Evolutionary conservation across 2,888 invertebrate species (phyloP).

Genomic region (Meandrusa payeni): DNA sequence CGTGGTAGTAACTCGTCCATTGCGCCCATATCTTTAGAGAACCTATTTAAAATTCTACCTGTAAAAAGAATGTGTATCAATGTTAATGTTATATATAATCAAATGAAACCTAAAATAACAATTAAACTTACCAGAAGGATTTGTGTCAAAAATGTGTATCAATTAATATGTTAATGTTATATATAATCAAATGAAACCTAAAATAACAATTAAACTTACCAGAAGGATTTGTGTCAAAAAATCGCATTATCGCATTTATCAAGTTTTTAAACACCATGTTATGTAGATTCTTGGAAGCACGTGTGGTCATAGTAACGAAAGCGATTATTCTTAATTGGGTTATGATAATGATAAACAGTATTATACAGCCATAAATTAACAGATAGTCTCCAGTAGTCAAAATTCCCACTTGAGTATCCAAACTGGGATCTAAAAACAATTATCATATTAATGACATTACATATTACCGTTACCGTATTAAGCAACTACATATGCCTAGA

Average conservation of each 20-base stretch:
- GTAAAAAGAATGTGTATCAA: slow-evolving; percentile 25
- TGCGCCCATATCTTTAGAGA: slow-evolving; percentile 91
- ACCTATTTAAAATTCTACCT: slow-evolving; percentile 86
- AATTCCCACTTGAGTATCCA: slow-evolving; percentile 49
- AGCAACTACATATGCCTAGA: too few relatives aligned
- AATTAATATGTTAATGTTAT: slow-evolving; percentile 42
- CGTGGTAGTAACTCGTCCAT: slow-evolving; percentile 88
- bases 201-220: slow-evolving; percentile 66
- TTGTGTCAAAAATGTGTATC: slow-evolving; percentile 89
- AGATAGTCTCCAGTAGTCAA: slow-evolving; percentile 59
- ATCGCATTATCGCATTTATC: slow-evolving; percentile 84
- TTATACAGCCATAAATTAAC: slow-evolving; percentile 52
- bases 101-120: neutral
- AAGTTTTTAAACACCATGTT: slow-evolving; percentile 87
- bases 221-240: slow-evolving; percentile 90
- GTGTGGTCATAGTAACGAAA: slow-evolving; percentile 82
- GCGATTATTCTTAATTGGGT: slow-evolving; percentile 77
- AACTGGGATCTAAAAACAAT: slow-evolving; percentile 49
- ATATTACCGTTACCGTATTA: slow-evolving; percentile 13
- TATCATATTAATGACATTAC: neutral
- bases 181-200: neutral
- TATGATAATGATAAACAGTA: slow-evolving; percentile 64
- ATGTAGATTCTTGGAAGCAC: slow-evolving; percentile 86
- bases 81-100: neutral
- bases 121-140: slow-evolving; percentile 84